These are phyloP conservation scores for Drosophila tristis DNA, from an alignment of 1,140 invertebrate genomes.

Conservation along the genomic window DNA sequence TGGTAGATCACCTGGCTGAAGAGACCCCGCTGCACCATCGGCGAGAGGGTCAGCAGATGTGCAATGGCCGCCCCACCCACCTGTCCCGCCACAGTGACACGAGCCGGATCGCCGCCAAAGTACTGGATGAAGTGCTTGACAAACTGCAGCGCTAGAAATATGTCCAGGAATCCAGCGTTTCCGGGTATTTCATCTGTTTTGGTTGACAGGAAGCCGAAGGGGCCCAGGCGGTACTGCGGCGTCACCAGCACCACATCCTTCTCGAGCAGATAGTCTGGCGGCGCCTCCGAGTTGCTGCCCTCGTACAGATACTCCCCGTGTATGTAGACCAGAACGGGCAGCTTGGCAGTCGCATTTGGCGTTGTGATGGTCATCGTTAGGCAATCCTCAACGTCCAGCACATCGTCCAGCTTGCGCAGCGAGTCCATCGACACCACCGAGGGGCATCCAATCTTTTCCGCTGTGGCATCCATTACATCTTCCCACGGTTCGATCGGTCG, in stretches of 20 bases:
- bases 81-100: conserved; percentile 87
- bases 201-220: conserved; percentile 86
- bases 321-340: conserved; percentile 81
- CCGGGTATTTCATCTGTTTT: conserved; percentile 87
- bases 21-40: conserved; percentile 75
- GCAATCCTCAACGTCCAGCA: conserved; percentile 78
- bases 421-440: conserved; percentile 84
- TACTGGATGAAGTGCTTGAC: conserved; percentile 87
- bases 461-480: conserved; percentile 85
- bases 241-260: conserved; percentile 91
- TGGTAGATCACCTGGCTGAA: conserved; percentile 82
- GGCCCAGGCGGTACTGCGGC: conserved; percentile 91
- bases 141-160: conserved; percentile 87
- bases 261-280: conserved; percentile 90
- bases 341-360: conserved; percentile 59
- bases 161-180: conserved; percentile 89
- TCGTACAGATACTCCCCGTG: conserved; percentile 82
- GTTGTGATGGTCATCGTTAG: conserved; percentile 76
- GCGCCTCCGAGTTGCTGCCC: conserved; percentile 86
- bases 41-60: conserved; percentile 84
- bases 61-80: conserved; percentile 86
- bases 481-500: conserved; percentile 86
- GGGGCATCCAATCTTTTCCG: conserved; percentile 85
- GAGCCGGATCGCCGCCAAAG: conserved; percentile 88
- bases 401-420: conserved; percentile 67